Conservation (phyloP, 2,113 vertebrate species). For the Hemibagrus wyckioides region DNA sequence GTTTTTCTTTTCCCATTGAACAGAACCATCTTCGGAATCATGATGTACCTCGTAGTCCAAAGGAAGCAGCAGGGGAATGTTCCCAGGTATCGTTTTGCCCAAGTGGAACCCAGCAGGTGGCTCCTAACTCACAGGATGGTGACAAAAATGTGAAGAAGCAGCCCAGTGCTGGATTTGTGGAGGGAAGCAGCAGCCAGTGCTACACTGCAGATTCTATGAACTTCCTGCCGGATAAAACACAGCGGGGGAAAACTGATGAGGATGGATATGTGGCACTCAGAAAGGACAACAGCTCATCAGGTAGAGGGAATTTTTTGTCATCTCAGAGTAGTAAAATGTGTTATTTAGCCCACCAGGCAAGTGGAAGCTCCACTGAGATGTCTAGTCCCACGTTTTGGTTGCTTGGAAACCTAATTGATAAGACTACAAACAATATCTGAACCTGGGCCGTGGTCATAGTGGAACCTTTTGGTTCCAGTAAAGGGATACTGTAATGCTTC, state of each 20-base stretch:
- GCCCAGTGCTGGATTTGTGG: conserved; percentile 68
- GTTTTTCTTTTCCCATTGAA: not conserved
- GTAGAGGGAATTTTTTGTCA: conserved; percentile 65
- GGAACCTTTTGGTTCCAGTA: not conserved
- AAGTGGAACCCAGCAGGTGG: conserved; percentile 70
- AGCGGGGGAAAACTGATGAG: conserved; percentile 81
- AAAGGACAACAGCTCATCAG: conserved; percentile 90
- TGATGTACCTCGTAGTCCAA: conserved; percentile 76
- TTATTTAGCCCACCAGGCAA: not conserved
- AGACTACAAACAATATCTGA: not conserved
- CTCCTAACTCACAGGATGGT: conserved; percentile 83
- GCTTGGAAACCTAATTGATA: not conserved
- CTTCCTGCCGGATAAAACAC: conserved; percentile 80
- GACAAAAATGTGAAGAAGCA: conserved; percentile 89
- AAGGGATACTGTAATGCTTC: not conserved
- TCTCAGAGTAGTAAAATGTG: not conserved
- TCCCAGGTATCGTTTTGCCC: conserved; percentile 72
- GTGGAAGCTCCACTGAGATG: not conserved
- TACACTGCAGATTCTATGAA: conserved; percentile 94
- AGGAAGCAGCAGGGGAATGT: conserved; percentile 66
- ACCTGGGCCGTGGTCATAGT: not conserved
- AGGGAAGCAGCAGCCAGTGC: conserved; percentile 84
- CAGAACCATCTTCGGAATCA: conserved; percentile 92
- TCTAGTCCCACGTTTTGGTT: not conserved
- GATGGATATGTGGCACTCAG: conserved; percentile 94